phyloP scores from a whole-genome alignment of 53 echinoderm and acorn worm species.

The Hippasteria phrygiana region DNA sequence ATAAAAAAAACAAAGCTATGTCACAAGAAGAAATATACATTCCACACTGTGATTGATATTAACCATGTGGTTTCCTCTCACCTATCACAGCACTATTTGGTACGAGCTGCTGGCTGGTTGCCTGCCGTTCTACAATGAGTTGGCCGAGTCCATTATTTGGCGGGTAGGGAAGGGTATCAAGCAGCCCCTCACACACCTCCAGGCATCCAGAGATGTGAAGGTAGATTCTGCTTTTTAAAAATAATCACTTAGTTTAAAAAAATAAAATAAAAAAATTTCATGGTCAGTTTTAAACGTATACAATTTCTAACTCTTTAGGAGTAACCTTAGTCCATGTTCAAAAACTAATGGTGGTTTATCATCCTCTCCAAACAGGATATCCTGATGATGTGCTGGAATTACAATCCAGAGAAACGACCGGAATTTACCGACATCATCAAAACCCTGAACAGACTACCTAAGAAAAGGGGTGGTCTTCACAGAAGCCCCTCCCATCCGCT shows the following conservation, averaged over 20 bases:
- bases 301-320: not conserved
- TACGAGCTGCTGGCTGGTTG: conserved; percentile 89
- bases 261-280: too few species aligned
- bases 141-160: conserved; percentile 93
- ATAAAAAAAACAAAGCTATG: too few species aligned
- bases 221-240: conserved; percentile 58
- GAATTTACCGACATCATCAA: conserved; percentile 83
- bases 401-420: conserved; percentile 79
- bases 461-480: conserved; percentile 85
- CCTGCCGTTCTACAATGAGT: conserved; percentile 85
- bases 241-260: too few species aligned
- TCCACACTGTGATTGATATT: not conserved
- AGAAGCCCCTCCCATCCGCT: conserved; percentile 96
- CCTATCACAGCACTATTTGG: conserved; percentile 83
- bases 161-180: conserved; percentile 97
- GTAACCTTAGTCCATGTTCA: too few species aligned
- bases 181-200: conserved; percentile 84
- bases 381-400: conserved; percentile 98
- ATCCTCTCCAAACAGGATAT: conserved; percentile 76
- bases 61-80: not conserved
- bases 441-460: conserved; percentile 85
- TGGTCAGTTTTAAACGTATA: not conserved
- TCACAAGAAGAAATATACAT: too few species aligned
- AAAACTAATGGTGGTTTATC: too few species aligned
- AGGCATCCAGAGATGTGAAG: conserved; percentile 98